phyloP scores from a whole-genome alignment of 1,140 invertebrate genomes.

The Phymorhynchus buccinoides region DNA sequence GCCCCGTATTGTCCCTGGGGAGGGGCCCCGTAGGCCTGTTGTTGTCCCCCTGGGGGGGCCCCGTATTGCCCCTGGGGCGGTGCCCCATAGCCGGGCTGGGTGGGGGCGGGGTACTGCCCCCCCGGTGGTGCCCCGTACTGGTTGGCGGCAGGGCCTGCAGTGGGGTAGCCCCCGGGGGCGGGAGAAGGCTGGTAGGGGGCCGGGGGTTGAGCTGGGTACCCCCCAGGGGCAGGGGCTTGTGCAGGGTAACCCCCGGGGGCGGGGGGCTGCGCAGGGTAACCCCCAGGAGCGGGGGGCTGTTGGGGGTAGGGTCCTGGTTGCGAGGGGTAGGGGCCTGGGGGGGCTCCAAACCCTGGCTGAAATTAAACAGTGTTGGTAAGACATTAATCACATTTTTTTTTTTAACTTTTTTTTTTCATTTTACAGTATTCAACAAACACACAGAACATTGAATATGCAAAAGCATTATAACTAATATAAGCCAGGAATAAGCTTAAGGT shows the following conservation, averaged over 20 bases:
- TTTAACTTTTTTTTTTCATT: too few species aligned
- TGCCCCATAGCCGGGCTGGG: neutral
- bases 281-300: slow-evolving; percentile 37
- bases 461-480: too few species aligned
- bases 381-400: too few species aligned
- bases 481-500: too few species aligned
- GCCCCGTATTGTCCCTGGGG: slow-evolving; percentile 25
- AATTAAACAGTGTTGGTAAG: too few species aligned
- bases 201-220: slow-evolving; percentile 36
- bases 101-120: neutral
- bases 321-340: too few species aligned
- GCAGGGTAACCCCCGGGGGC: slow-evolving; percentile 30
- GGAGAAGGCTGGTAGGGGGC: slow-evolving; percentile 44
- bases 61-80: slow-evolving; percentile 32
- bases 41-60: too few species aligned
- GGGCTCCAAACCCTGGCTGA: neutral
- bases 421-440: too few species aligned
- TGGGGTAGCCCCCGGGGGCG: slow-evolving; percentile 41
- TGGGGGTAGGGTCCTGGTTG: too few species aligned
- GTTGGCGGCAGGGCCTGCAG: neutral
- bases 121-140: slow-evolving; percentile 40
- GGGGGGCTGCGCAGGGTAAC: slow-evolving; percentile 14
- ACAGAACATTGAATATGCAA: too few species aligned
- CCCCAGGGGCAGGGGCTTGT: neutral
- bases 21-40: neutral